Percentiles rank a stretch among this genome's conserved stretches.
Evolutionary conservation across 2,888 invertebrate genomes (phyloP).

Genomic region (Leptodirus hochenwartii): DNA sequence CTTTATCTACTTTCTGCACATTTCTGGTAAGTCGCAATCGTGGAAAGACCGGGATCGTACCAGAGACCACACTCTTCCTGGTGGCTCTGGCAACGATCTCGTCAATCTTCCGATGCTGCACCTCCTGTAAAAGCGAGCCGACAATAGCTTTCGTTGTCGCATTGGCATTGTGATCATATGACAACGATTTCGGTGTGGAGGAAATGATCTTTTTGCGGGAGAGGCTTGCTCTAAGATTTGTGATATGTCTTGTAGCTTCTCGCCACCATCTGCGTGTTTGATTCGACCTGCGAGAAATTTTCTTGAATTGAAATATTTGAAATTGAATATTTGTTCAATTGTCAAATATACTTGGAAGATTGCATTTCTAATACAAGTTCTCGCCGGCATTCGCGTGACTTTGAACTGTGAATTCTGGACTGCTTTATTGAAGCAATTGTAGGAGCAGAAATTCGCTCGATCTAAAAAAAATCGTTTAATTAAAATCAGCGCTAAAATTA

Average conservation of each 20-base stretch:
- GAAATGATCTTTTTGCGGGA: constrained; percentile 22
- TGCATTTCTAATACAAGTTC: constrained; percentile 5
- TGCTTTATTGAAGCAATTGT: constrained; percentile 44
- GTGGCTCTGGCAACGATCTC: constrained; percentile 21
- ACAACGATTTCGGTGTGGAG: constrained; percentile 7
- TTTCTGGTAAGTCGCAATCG: constrained; percentile 21
- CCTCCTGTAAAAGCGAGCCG: constrained; percentile 11
- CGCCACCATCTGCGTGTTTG: constrained; percentile 25
- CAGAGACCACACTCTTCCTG: constrained; percentile 13
- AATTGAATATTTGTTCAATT: too few relatives aligned
- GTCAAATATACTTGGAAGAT: constrained; percentile 13
- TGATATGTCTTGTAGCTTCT: constrained; percentile 24
- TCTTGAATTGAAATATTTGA: too few relatives aligned
- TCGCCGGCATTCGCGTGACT: constrained; percentile 12
- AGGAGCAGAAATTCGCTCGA: constrained; percentile 45
- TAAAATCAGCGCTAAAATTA: too few relatives aligned
- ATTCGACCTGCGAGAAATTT: too few relatives aligned
- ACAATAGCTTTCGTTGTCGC: constrained; percentile 1
- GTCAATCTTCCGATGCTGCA: constrained; percentile 21
- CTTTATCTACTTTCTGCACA: constrained; percentile 24
- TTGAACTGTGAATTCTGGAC: constrained; percentile 16
- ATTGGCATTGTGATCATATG: neutral
- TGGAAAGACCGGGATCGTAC: constrained; percentile 22
- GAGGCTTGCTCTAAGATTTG: constrained; percentile 19
- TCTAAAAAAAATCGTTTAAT: too few relatives aligned